A percentile compares a stretch with the other conserved stretches of the same genome.
These are phyloP conservation scores for Neostethus bicornis DNA, from an alignment of 2,797 vertebrate species.

Conservation along the genomic window DNA sequence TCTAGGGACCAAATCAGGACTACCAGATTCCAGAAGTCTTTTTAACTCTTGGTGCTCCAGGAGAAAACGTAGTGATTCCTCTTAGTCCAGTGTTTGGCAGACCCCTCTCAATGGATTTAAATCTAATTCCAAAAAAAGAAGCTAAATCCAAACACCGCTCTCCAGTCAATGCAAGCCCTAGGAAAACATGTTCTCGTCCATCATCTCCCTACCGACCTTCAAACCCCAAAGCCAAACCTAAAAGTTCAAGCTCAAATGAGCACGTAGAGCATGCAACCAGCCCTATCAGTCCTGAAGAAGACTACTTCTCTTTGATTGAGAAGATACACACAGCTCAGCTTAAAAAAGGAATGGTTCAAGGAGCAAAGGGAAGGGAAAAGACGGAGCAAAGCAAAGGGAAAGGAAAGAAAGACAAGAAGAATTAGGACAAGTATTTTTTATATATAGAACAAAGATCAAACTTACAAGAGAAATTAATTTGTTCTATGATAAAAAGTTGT, in stretches of 20 bases:
- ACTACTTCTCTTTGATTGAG: constrained; percentile 75
- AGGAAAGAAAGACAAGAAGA: constrained; percentile 63
- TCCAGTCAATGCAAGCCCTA: constrained; percentile 48
- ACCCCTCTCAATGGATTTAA: constrained; percentile 68
- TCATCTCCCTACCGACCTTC: constrained; percentile 49
- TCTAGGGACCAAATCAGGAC: constrained; percentile 48
- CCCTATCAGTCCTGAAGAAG: constrained; percentile 57
- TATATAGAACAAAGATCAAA: background rate
- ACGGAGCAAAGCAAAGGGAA: constrained; percentile 58
- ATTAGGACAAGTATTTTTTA: constrained; percentile 30
- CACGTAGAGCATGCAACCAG: constrained; percentile 11
- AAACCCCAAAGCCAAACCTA: constrained; percentile 1
- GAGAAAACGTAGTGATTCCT: constrained; percentile 72
- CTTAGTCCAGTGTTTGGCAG: constrained; percentile 58
- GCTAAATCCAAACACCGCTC: constrained; percentile 36
- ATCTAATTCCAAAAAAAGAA: constrained; percentile 64
- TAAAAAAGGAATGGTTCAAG: constrained; percentile 48
- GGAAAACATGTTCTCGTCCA: constrained; percentile 43
- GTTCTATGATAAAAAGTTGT: constrained; percentile 13
- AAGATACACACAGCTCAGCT: constrained; percentile 66
- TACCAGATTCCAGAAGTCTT: constrained; percentile 71
- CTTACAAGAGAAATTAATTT: constrained; percentile 5
- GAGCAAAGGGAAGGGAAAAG: constrained; percentile 43
- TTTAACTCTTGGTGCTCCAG: constrained; percentile 74
- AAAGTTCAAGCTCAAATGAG: constrained; percentile 14